Evolutionary conservation across 2,888 invertebrate species (phyloP).

Genomic region (Phortica magna): DNA sequence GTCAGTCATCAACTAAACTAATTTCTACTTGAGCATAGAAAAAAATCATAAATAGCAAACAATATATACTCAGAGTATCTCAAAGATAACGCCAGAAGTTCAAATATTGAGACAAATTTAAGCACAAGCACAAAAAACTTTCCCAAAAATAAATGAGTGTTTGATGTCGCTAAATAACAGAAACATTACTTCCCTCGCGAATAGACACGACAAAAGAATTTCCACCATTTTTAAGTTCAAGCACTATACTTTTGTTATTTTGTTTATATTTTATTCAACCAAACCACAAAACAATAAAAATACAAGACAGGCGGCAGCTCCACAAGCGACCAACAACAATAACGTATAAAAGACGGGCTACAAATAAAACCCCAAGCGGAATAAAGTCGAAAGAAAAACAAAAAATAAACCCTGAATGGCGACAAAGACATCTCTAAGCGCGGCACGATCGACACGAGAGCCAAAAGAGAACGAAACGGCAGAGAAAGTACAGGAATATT

Average conservation of each 20-base stretch:
- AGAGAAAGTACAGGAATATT: not conserved
- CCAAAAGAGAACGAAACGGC: constrained; percentile 42
- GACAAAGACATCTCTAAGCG: constrained; percentile 16
- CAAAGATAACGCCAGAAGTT: no score
- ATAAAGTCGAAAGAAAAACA: constrained; percentile 13
- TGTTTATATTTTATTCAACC: not conserved
- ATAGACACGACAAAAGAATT: not conserved
- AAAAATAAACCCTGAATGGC: constrained; percentile 3
- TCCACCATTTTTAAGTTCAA: not conserved
- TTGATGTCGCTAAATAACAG: constrained; percentile 44
- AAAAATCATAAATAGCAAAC: no score
- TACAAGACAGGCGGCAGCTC: constrained; percentile 25
- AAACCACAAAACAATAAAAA: constrained; percentile 13
- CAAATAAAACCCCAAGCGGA: constrained; percentile 43
- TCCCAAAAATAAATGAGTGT: no score
- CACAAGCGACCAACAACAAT: constrained; percentile 7
- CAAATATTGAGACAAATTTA: no score
- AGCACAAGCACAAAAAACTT: no score
- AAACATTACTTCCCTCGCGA: not conserved
- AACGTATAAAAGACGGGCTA: constrained; percentile 12
- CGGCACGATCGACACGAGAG: constrained; percentile 1
- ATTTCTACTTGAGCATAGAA: no score
- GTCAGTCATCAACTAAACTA: no score
- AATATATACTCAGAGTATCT: no score
- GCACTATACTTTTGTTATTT: constrained; percentile 2